phyloP scores from a whole-genome alignment of 2,888 invertebrate species.

The Arctia plantaginis region DNA sequence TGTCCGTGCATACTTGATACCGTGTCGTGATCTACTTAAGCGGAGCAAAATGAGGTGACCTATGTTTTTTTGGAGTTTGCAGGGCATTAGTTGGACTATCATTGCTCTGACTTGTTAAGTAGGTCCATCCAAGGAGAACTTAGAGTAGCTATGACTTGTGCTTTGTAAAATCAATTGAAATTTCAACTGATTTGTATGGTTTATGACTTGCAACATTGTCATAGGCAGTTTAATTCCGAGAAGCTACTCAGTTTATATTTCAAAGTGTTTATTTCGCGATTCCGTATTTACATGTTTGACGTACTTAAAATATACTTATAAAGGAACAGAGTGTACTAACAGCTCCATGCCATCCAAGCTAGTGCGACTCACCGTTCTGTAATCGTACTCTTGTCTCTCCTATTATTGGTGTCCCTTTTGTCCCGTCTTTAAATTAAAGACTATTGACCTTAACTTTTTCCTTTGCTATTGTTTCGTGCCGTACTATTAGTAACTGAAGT shows the following conservation, averaged over 20 bases:
- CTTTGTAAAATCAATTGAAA: no score
- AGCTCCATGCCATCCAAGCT: constrained; percentile 59
- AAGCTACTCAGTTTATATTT: neutral
- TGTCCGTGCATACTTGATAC: neutral
- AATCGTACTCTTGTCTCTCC: constrained; percentile 72
- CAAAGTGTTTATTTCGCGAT: neutral
- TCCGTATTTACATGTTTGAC: neutral
- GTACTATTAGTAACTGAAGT: constrained; percentile 66
- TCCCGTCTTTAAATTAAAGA: constrained; percentile 79
- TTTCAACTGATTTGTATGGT: no score
- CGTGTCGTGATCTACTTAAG: neutral
- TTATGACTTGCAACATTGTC: neutral
- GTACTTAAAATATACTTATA: constrained; percentile 24
- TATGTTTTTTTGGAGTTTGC: no score
- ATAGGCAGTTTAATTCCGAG: neutral
- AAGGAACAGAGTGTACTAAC: constrained; percentile 23
- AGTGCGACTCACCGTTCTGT: constrained; percentile 66
- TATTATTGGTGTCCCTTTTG: constrained; percentile 79
- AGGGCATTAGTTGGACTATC: neutral
- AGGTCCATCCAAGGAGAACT: neutral
- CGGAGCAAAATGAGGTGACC: no score
- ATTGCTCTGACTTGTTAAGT: neutral
- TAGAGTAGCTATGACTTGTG: no score
- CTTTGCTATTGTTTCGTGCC: constrained; percentile 54
- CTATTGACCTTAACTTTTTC: constrained; percentile 76